Base-by-base conservation (phyloP, 2,888 invertebrate genomes). In the Gortyna flavago region DNA sequence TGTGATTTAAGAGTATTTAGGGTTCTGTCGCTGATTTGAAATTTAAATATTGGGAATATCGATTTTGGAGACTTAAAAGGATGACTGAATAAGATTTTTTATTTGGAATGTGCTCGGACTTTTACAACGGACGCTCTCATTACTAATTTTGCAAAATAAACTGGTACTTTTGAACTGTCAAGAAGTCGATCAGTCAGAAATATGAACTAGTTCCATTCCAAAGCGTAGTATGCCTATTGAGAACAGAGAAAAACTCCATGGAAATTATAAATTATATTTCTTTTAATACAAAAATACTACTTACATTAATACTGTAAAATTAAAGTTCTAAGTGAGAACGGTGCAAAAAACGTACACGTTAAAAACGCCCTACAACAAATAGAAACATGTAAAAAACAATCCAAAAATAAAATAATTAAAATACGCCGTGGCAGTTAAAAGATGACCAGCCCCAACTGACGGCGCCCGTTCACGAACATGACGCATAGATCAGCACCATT, bases 1-100 rank as follows among this genome's bases (percentile, higher is more conserved):
- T 66, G 72, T 77, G 74, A 80, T 85, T 86, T 86, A 51, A 75
- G 75, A 85, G 8, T 72, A 70, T 83, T 84, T 85, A 75, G 81
- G 76, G 87, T 82, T 81, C 84, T 32, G 21, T 64, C 11, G 16
- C 13, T 16, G 38, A 61, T 72, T 72, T 21, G 0, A 6, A 41
- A 59, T 9, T n/a, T 41, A 0, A 9, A 25, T 41, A 59, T 80
- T 44, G 5, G 25, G 11, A 32, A n/a, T 18, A 54, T 64, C 41
- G 51, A 65, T 68, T 25, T 8, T 21, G 16, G 7, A 11, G 11
- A 9, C 9, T 54, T 25, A 25, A 54, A 54, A 25, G 25, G 54
- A 54, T 25, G 25, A 25, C 54, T 25, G 25, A 9, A 0, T 11
- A 25, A 0, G 3, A 51, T 54, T 54, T 54, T 54, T 11, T 16